Evolutionary conservation across 2,797 vertebrate genomes (phyloP).

Genomic region (Sphaeramia orbicularis): DNA sequence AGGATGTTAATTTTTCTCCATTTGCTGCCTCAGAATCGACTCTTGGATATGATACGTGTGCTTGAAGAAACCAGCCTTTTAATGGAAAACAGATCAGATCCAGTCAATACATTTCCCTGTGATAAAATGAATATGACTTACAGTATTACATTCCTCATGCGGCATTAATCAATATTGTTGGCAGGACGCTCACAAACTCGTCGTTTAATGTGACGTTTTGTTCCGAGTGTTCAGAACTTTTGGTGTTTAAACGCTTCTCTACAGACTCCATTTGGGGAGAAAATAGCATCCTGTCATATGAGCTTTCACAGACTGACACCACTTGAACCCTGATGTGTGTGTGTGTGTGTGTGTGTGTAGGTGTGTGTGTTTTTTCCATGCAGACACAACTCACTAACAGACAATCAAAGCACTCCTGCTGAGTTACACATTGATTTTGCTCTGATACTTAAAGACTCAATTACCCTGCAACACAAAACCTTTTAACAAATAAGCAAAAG

Average conservation of each 20-base stretch:
- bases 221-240: neutral
- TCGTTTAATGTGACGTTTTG: no score
- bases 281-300: neutral
- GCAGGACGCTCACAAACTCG: constrained; percentile 1
- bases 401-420: constrained; percentile 2
- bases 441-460: constrained; percentile 42
- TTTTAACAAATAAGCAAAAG: constrained; percentile 19
- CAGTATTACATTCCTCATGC: constrained; percentile 1
- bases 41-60: neutral
- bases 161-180: constrained; percentile 2
- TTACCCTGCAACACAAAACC: constrained; percentile 37
- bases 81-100: constrained; percentile 16
- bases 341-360: no score
- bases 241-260: neutral
- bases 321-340: neutral
- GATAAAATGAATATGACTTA: constrained; percentile 3
- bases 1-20: no score
- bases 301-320: neutral
- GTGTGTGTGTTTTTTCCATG: no score
- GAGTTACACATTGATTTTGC: constrained; percentile 12
- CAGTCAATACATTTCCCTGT: constrained; percentile 8
- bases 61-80: constrained; percentile 9
- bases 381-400: neutral
- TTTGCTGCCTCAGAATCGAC: neutral
- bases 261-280: neutral